Percentiles rank a stretch among this genome's conserved stretches.
Evolutionary conservation across 2,113 vertebrate species (phyloP).

Genomic region (Triplophysa tibetana): DNA sequence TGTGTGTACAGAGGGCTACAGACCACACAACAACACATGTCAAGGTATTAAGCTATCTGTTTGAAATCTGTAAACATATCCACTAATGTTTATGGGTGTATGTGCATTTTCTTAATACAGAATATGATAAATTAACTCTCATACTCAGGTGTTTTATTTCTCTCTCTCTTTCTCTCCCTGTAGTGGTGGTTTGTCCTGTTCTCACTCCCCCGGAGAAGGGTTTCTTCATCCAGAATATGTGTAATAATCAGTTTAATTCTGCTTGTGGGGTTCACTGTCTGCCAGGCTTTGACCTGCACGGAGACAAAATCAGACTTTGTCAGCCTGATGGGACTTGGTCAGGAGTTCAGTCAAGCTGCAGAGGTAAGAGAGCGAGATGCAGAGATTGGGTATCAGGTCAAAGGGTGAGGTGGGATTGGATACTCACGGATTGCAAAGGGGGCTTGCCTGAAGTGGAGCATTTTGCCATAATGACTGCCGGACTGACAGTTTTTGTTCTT

Average conservation of each 20-base stretch:
- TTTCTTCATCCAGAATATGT: slow-evolving; percentile 91
- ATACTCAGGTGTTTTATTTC: background rate
- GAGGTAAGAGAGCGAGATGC: slow-evolving; percentile 72
- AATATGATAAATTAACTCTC: background rate
- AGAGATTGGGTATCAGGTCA: background rate
- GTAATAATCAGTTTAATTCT: slow-evolving; percentile 91
- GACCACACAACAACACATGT: slow-evolving; percentile 77
- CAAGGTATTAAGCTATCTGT: slow-evolving; percentile 73
- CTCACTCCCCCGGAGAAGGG: slow-evolving; percentile 88
- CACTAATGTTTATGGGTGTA: slow-evolving; percentile 15
- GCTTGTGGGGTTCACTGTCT: slow-evolving; percentile 91
- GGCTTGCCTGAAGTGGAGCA: too few species aligned
- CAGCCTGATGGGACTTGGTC: slow-evolving; percentile 90
- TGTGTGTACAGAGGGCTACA: slow-evolving; percentile 83
- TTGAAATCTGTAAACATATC: background rate
- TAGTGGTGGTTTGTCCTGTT: slow-evolving; percentile 86
- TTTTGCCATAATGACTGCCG: too few species aligned
- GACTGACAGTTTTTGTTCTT: too few species aligned
- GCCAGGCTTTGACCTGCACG: slow-evolving; percentile 88
- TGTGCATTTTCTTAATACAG: background rate
- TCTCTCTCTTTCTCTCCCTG: slow-evolving; percentile 1
- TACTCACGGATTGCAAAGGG: background rate
- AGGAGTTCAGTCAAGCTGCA: slow-evolving; percentile 82
- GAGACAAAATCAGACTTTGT: slow-evolving; percentile 88
- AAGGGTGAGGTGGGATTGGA: background rate